Evolutionary conservation across 2,113 vertebrate genomes (phyloP).

Genomic region (Oplegnathus fasciatus): DNA sequence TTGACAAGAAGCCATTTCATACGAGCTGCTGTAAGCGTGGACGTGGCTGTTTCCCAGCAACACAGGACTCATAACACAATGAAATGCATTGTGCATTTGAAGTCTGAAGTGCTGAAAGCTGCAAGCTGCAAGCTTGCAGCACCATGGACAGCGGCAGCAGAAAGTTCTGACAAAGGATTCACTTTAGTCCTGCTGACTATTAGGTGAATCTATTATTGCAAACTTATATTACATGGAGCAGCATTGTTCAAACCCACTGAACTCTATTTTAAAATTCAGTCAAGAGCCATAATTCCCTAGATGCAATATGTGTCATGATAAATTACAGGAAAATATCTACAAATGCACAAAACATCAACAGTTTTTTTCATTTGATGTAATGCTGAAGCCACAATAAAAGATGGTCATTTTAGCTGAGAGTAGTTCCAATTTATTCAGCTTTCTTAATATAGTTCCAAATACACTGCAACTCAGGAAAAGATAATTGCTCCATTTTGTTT

Average conservation of each 20-base stretch:
- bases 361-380: background rate
- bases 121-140: slow-evolving; percentile 41
- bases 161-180: background rate
- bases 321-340: background rate
- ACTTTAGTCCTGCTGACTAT: background rate
- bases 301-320: background rate
- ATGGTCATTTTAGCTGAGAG: background rate
- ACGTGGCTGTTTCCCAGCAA: slow-evolving; percentile 61
- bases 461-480: too few relatives aligned
- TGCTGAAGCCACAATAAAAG: background rate
- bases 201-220: background rate
- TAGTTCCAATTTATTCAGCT: background rate
- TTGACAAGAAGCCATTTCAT: background rate
- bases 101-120: background rate
- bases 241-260: background rate
- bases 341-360: background rate
- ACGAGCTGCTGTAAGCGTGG: background rate
- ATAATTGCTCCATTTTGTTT: background rate
- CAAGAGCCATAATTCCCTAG: background rate
- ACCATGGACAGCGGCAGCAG: slow-evolving; percentile 46
- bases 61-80: slow-evolving; percentile 35
- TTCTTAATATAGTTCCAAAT: background rate
- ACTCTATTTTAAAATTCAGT: background rate
- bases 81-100: slow-evolving; percentile 31
- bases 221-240: background rate